Percentiles rank a stretch among this genome's conserved stretches.
These are phyloP conservation scores for Phrynocephalus guinanensis DNA, from an alignment of 2,797 vertebrate species.

Conservation along the genomic window DNA sequence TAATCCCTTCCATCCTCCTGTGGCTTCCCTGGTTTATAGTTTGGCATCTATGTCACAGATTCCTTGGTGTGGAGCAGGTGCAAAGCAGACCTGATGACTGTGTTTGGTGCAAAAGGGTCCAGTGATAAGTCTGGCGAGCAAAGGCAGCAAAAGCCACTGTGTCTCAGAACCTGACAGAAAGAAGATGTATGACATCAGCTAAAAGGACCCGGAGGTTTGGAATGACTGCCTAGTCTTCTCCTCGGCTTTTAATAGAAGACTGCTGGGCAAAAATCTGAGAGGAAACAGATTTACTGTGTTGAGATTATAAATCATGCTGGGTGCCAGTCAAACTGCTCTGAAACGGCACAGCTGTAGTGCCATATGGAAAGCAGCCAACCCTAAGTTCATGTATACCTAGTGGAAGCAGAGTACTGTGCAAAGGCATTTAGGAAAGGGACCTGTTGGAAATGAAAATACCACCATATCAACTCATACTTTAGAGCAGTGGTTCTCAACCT, in stretches of 20 bases:
- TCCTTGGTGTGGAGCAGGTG: neutral
- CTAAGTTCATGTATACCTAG: neutral
- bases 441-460: neutral
- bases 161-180: neutral
- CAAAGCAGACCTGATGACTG: neutral
- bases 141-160: neutral
- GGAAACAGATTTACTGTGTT: neutral
- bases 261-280: slow-evolving; percentile 2
- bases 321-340: neutral
- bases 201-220: neutral
- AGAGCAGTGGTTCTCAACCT: no score
- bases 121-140: neutral
- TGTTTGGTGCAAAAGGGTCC: neutral
- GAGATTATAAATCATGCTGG: no score
- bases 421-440: neutral
- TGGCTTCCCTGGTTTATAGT: neutral
- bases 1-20: neutral
- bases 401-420: neutral
- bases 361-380: neutral
- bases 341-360: neutral
- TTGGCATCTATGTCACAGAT: neutral
- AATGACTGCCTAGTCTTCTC: neutral
- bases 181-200: neutral
- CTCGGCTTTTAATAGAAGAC: neutral
- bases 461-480: neutral